Conservation (phyloP, 2,797 vertebrate genomes). For the Tangara arthus region DNA sequence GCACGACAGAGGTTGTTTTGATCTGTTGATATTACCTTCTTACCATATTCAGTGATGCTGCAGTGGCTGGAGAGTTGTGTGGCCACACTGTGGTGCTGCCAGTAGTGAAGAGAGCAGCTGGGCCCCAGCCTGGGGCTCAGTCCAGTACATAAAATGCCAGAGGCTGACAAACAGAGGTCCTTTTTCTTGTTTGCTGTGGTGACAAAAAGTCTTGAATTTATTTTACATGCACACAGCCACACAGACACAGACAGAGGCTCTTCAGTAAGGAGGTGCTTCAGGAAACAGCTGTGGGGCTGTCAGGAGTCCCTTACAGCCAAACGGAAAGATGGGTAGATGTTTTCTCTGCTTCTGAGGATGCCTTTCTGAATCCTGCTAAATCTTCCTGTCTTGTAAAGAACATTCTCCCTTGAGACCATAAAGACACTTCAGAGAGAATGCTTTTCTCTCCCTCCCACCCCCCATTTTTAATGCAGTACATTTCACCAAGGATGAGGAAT, state of each 20-base stretch:
- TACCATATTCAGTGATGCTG: background rate
- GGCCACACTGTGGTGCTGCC: background rate
- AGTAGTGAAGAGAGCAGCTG: background rate
- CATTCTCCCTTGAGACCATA: slow-evolving; percentile 8
- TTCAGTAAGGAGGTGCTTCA: background rate
- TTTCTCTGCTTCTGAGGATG: background rate
- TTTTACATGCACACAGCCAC: background rate
- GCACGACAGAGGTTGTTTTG: background rate
- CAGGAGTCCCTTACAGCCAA: background rate
- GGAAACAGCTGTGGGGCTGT: background rate
- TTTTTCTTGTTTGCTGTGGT: background rate
- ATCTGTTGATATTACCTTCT: background rate
- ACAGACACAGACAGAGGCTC: background rate
- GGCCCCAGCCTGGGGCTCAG: background rate
- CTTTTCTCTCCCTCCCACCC: background rate
- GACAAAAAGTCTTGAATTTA: background rate
- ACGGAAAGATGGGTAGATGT: background rate
- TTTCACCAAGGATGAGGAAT: slow-evolving; percentile 13
- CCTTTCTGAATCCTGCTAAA: slow-evolving; percentile 4
- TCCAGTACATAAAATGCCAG: background rate
- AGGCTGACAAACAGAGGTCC: background rate
- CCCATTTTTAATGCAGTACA: background rate
- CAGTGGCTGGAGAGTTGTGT: background rate
- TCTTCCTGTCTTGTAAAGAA: slow-evolving; percentile 1
- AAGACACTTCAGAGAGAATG: background rate